These are phyloP conservation scores for Sebastes umbrosus DNA, from an alignment of 2,797 vertebrate species.

Conservation along the genomic window DNA sequence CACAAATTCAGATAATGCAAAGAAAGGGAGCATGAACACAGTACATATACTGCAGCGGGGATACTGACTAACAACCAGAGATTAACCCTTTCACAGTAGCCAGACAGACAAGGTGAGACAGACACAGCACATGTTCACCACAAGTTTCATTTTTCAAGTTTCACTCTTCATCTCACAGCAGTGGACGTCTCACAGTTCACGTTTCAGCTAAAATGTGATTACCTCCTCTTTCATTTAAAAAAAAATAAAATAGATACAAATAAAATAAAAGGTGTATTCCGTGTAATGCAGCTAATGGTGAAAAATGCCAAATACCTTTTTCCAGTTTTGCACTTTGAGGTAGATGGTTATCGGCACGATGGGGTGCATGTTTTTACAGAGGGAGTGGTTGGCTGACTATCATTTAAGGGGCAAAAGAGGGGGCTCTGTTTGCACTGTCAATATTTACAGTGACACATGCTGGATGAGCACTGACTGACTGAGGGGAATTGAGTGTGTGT, in stretches of 20 bases:
- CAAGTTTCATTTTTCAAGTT: slow-evolving; percentile 66
- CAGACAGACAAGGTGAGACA: slow-evolving; percentile 43
- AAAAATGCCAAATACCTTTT: background rate
- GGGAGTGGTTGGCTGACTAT: slow-evolving; percentile 61
- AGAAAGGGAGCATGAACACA: background rate
- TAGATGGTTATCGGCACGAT: slow-evolving; percentile 59
- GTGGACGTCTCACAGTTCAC: background rate
- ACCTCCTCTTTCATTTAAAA: background rate
- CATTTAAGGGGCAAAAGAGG: slow-evolving; percentile 62
- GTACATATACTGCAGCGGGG: background rate
- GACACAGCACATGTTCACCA: slow-evolving; percentile 4
- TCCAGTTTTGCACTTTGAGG: slow-evolving; percentile 35
- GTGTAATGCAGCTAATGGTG: background rate
- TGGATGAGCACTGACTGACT: slow-evolving; percentile 59
- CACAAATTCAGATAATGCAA: background rate
- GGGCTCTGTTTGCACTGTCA: slow-evolving; percentile 78
- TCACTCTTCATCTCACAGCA: slow-evolving; percentile 8
- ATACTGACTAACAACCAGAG: slow-evolving; percentile 34
- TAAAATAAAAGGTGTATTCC: background rate
- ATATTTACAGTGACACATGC: slow-evolving; percentile 79
- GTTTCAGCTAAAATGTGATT: background rate
- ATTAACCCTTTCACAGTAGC: slow-evolving; percentile 58
- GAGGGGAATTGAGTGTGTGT: slow-evolving; percentile 13
- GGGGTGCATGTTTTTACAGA: slow-evolving; percentile 55
- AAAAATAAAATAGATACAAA: background rate